Evolutionary conservation across 2,113 vertebrate genomes (phyloP), one percentile per base, ranked within the genome.

Genomic region (Petrocephalus microphthalmus): DNA sequence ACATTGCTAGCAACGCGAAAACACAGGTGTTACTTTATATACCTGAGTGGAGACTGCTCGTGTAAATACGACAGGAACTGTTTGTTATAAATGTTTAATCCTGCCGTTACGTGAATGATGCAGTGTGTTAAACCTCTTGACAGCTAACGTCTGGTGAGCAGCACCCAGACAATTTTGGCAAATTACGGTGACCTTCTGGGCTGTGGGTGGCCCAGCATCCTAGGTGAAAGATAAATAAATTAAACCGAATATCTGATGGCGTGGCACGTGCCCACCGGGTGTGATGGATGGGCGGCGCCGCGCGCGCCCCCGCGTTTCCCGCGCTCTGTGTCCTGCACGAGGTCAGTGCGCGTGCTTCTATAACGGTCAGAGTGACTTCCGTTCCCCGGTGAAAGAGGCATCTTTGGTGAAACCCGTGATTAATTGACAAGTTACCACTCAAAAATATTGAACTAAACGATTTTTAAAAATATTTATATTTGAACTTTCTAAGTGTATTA

Each of bases 141-240:
- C 85, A 86, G 88, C 64, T 60, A 89, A 91, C 88, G 89, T 54
- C 64, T 53, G 88, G 90, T 87, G 74, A 83, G 74, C 52, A 1
- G 29, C 64, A 64, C 87, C 49, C 88, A 90, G 86, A 86, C 37
- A 86, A 82, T 91, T 90, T 91, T 90, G 92, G 92, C 90, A 90
- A 89, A 91, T 90, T 29, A 88, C 74, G 88, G 90, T 90, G 93
- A 95, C 94, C 93, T 93, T 93, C 91, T 90, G 89, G 90, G 84
- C 85, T 90, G 91, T 86, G 87, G 90, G 20, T 42, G 22, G 42
- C 78, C 87, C 89, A 88, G 89, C 88, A 54, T 91, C 89, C 54
- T 90, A 52, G 17, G 42, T 42, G 88, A 89, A 87, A 90, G 89
- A 92, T 92, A 92, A 92, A 94, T 91, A 92, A 90, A 90, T 93